Conservation (phyloP, 2,113 vertebrate species). For the Atherinomorus stipes region DNA sequence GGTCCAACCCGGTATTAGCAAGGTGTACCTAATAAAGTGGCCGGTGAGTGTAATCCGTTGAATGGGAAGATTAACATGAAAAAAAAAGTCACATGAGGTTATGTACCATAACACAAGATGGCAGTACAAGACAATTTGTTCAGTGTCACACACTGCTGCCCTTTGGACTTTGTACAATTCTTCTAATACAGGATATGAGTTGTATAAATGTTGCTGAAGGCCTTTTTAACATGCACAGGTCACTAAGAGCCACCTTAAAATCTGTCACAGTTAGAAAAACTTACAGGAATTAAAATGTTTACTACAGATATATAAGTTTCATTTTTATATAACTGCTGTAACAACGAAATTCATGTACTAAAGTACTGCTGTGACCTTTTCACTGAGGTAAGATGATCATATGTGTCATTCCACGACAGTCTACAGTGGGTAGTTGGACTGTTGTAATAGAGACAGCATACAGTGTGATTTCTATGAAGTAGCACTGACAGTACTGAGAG, state of each 20-base stretch:
- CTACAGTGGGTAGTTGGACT: background rate
- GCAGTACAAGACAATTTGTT: slow-evolving; percentile 21
- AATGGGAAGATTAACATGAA: background rate
- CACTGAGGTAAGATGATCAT: background rate
- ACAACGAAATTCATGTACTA: background rate
- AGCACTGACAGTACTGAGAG: slow-evolving; percentile 49
- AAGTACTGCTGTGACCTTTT: background rate
- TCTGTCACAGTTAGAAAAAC: background rate
- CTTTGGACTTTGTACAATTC: slow-evolving; percentile 38
- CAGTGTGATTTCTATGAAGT: slow-evolving; percentile 30
- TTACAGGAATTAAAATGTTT: background rate
- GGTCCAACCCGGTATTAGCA: too few relatives aligned
- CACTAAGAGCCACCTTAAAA: background rate
- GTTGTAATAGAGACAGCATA: slow-evolving; percentile 17
- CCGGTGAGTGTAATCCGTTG: too few relatives aligned
- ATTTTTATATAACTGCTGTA: background rate
- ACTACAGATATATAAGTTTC: background rate
- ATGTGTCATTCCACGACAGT: background rate
- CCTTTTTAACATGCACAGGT: background rate
- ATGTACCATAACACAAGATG: slow-evolving; percentile 55
- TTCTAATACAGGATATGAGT: background rate
- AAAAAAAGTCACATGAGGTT: background rate
- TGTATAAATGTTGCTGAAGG: background rate
- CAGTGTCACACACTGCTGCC: background rate
- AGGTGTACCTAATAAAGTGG: too few relatives aligned